phyloP scores from a whole-genome alignment of 2,888 invertebrate species.

The Mimas tiliae region DNA sequence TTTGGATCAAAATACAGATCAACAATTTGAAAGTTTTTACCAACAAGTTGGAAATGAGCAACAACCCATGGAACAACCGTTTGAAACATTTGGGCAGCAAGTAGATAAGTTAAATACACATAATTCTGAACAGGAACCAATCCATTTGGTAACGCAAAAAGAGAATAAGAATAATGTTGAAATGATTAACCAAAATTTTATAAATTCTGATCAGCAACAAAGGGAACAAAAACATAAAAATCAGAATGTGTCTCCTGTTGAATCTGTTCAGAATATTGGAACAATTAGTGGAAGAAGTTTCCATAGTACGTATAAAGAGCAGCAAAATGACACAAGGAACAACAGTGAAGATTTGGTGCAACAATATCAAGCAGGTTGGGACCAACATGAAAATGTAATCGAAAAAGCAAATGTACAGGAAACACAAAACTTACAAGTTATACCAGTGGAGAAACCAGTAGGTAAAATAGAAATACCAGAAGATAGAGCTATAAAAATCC shows the following conservation, averaged over 20 bases:
- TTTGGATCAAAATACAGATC: constrained; percentile 28
- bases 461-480: not conserved
- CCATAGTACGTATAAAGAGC: constrained; percentile 27
- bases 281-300: constrained; percentile 13
- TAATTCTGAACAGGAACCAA: not conserved
- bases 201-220: too few relatives aligned
- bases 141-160: not conserved
- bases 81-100: constrained; percentile 5
- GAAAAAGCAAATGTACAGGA: constrained; percentile 2
- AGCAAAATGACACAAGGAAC: constrained; percentile 21
- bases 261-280: not conserved
- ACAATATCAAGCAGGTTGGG: not conserved
- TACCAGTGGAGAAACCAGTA: constrained; percentile 6
- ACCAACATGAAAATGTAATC: not conserved
- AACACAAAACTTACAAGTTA: constrained; percentile 25
- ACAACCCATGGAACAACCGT: not conserved
- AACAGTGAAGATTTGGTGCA: not conserved
- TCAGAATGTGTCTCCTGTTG: not conserved
- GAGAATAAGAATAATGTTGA: too few relatives aligned
- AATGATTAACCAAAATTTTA: too few relatives aligned
- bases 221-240: too few relatives aligned
- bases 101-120: not conserved
- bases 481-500: constrained; percentile 22
- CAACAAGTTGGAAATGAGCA: constrained; percentile 4
- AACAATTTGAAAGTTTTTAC: constrained; percentile 3